Conservation (phyloP, 2,113 vertebrate species). For the Trinectes maculatus region DNA sequence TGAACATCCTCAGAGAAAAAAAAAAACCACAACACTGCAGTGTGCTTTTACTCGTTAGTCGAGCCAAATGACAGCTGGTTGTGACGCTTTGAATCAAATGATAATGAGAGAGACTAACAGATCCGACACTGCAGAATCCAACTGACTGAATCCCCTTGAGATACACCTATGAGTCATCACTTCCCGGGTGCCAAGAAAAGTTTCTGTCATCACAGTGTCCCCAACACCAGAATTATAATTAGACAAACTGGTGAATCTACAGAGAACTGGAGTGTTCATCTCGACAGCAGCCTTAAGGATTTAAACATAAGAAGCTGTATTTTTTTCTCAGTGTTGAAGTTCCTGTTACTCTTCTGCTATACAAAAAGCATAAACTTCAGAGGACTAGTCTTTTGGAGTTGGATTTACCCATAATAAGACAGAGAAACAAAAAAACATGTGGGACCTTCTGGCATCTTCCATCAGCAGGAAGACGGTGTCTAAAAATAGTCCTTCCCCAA, state of each 20-base stretch:
- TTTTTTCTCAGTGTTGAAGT: background rate
- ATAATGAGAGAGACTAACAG: constrained; percentile 1
- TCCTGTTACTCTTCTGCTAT: background rate
- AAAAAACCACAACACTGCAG: background rate
- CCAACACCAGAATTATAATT: no score
- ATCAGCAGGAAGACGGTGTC: background rate
- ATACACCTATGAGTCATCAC: constrained; percentile 13
- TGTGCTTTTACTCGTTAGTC: background rate
- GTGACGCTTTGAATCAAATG: constrained; percentile 14
- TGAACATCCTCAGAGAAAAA: background rate
- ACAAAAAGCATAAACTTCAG: constrained; percentile 3
- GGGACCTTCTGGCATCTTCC: background rate
- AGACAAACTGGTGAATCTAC: no score
- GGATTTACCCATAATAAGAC: background rate
- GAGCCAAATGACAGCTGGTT: constrained; percentile 4
- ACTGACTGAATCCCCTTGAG: background rate
- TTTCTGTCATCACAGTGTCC: constrained; percentile 4
- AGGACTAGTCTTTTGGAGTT: background rate
- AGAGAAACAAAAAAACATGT: background rate
- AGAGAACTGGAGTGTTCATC: no score
- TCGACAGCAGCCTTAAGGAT: no score
- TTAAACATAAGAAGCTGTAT: no score
- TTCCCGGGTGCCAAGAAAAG: background rate
- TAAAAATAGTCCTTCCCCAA: constrained; percentile 25
- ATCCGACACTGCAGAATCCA: background rate